Evolutionary conservation across 2,888 invertebrate genomes (phyloP).

Genomic region (Brenthis daphne): DNA sequence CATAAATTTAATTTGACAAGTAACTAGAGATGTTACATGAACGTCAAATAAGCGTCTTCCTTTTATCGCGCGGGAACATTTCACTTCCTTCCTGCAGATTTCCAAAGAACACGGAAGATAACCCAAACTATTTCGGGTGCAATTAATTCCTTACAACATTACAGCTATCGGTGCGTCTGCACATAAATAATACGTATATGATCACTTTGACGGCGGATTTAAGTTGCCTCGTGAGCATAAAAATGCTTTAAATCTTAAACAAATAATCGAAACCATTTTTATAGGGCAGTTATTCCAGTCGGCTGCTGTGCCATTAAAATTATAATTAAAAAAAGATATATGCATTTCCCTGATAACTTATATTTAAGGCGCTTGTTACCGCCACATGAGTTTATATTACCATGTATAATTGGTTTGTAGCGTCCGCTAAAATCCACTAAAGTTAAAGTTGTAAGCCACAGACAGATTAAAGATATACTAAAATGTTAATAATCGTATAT

Average conservation of each 20-base stretch:
- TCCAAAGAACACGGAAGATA: conserved; percentile 43
- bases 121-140: conserved; percentile 43
- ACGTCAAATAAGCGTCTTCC: conserved; percentile 36
- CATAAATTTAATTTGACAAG: not conserved
- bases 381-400: too few relatives aligned
- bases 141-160: conserved; percentile 39
- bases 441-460: too few relatives aligned
- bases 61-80: conserved; percentile 41
- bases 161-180: conserved; percentile 32
- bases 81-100: conserved; percentile 44
- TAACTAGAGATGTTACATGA: conserved; percentile 21
- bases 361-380: not conserved
- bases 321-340: not conserved
- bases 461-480: too few relatives aligned
- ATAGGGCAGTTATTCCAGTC: conserved; percentile 2
- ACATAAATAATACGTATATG: conserved; percentile 35
- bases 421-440: too few relatives aligned
- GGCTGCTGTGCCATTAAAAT: not conserved
- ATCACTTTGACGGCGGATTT: conserved; percentile 5
- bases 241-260: conserved; percentile 11
- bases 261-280: conserved; percentile 12
- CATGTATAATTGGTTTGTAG: too few relatives aligned
- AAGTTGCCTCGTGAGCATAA: conserved; percentile 14
- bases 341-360: conserved; percentile 1
- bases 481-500: too few relatives aligned